Evolutionary conservation across 2,113 vertebrate species (phyloP).

Genomic region (Dicentrarchus labrax): DNA sequence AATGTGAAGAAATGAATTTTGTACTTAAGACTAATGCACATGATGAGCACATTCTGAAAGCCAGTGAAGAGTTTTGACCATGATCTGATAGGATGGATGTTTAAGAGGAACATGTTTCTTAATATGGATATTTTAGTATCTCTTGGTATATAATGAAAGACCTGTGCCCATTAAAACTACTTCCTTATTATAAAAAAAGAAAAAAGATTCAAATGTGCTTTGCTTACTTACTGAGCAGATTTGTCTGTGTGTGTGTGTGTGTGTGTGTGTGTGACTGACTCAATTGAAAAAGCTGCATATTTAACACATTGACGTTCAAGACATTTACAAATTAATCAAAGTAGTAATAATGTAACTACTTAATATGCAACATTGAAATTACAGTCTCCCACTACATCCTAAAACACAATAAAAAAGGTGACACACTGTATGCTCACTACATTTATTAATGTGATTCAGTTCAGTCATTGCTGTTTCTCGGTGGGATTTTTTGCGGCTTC

Average conservation of each 20-base stretch:
- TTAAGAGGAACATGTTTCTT: constrained; percentile 13
- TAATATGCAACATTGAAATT: not conserved
- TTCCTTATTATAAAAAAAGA: constrained; percentile 11
- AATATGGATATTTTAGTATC: not conserved
- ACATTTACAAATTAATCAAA: constrained; percentile 1
- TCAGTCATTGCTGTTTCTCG: not conserved
- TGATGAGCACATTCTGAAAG: constrained; percentile 14
- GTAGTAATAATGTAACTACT: not conserved
- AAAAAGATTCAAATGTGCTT: constrained; percentile 35
- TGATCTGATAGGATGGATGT: constrained; percentile 24
- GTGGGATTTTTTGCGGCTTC: not conserved
- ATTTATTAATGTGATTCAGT: not conserved
- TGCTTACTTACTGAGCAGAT: not conserved
- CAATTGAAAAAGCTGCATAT: not conserved
- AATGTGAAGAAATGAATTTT: not conserved
- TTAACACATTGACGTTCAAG: constrained; percentile 1
- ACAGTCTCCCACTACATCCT: not conserved
- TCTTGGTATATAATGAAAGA: constrained; percentile 38
- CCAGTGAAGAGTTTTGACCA: constrained; percentile 34
- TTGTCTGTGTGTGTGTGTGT: not conserved
- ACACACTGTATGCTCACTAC: not conserved
- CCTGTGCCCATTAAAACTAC: constrained; percentile 9
- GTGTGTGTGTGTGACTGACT: constrained; percentile 14
- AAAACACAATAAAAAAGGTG: not conserved
- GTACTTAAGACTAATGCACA: not conserved